Percentiles rank a stretch among this genome's conserved stretches.
phyloP scores from a whole-genome alignment of 2,888 invertebrate species.

The Elysia crispata region DNA sequence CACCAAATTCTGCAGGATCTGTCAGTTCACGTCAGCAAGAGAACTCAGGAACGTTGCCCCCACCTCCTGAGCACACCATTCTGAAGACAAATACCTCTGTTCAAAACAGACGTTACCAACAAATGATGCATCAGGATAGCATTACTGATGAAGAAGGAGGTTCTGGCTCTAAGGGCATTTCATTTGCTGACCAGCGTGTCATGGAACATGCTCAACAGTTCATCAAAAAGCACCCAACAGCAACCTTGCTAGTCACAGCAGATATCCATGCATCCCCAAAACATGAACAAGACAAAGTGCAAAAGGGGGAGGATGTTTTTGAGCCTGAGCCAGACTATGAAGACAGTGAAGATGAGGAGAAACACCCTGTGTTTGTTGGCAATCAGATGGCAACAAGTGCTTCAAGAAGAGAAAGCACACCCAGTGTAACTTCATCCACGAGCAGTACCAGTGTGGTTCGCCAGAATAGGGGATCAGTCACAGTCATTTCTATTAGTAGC shows the following conservation, averaged over 20 bases:
- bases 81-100: conserved; percentile 55
- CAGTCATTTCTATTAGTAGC: conserved; percentile 67
- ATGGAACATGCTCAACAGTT: conserved; percentile 68
- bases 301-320: conserved; percentile 54
- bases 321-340: conserved; percentile 71
- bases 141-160: conserved; percentile 42
- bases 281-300: conserved; percentile 46
- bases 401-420: background rate
- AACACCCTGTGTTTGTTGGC: background rate
- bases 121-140: no score
- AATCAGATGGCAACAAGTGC: background rate
- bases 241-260: conserved; percentile 68
- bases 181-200: conserved; percentile 70
- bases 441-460: conserved; percentile 14
- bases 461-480: conserved; percentile 56
- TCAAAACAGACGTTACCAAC: background rate
- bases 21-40: conserved; percentile 16
- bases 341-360: conserved; percentile 59
- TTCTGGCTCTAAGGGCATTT: conserved; percentile 52
- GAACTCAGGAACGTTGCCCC: background rate
- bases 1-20: conserved; percentile 85
- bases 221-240: conserved; percentile 71
- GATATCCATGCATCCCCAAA: conserved; percentile 56
- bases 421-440: background rate
- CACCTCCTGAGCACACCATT: conserved; percentile 54